Evolutionary conservation across 2,888 invertebrate species (phyloP), one percentile per base, ranked within the genome.

Genomic region (Antitype chi): DNA sequence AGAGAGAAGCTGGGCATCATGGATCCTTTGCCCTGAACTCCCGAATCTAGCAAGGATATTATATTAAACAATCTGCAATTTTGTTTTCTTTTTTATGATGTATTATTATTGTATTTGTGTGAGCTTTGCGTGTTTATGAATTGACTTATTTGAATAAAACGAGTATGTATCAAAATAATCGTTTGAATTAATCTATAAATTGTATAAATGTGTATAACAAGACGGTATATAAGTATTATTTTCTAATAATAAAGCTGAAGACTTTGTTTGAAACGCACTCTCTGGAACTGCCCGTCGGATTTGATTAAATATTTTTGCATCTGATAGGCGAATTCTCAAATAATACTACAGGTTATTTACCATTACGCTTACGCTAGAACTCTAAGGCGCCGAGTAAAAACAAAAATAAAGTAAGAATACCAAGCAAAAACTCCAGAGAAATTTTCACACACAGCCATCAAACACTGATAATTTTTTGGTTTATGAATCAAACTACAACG

Each of bases 101-200:
- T 52, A 49, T 64, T 15, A 28, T 52, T 66, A 72, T 43, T 73
- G 8, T 60, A 57, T 76, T 72, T 76, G 77, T 68, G 70, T 85
- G 73, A n/a, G 59, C 73, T 76, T 83, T 64, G 13, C 38, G 69
- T 72, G 43, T 76, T 71, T 78, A 52, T 71, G 64, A 47, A 57
- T 78, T 73, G 55, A 43, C n/a, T 66, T 81, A 63, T 75, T 72
- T 75, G 9, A 79, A 78, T 85, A 81, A 87, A 82, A 81, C 70
- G 59, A 72, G 38, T 52, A 76, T 76, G 64, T 64, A 79, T 66
- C 64, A 72, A 76, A 77, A 79, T 53, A 47, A 67, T 64, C 64
- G 43, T 68, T 32, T 49, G 11, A 43, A 57, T 74, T 73, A 32
- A 47, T 85, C 32, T 67, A 32, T 1, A 11, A 67, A 52, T 23